A percentile compares a stretch with the other conserved stretches of the same genome.
These are phyloP conservation scores for Moxostoma hubbsi DNA, from an alignment of 2,797 vertebrate species.

Conservation along the genomic window DNA sequence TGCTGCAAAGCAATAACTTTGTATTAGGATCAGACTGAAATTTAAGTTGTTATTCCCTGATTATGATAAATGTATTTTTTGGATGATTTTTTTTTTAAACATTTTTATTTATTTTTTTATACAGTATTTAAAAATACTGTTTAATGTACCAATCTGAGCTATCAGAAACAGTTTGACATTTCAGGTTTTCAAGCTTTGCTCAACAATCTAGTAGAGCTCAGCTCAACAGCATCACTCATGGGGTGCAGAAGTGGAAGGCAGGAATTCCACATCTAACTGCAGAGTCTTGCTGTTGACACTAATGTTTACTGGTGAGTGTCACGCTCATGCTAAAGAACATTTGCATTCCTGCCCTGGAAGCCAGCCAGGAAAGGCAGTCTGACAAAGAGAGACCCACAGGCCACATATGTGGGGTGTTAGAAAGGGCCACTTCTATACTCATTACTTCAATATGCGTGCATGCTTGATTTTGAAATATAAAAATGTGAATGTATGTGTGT, in stretches of 20 bases:
- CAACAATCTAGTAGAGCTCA: neutral
- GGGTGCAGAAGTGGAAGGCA: slow-evolving; percentile 28
- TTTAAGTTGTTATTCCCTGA: too few species aligned
- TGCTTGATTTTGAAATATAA: neutral
- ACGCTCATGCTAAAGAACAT: slow-evolving; percentile 34
- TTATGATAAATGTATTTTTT: too few species aligned
- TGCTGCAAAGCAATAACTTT: too few species aligned
- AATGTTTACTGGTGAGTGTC: slow-evolving; percentile 41
- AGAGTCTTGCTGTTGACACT: slow-evolving; percentile 26
- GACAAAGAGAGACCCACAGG: neutral
- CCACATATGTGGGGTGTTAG: neutral
- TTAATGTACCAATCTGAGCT: neutral
- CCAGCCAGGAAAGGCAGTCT: too few species aligned
- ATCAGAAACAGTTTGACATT: neutral
- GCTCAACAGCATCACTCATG: slow-evolving; percentile 7
- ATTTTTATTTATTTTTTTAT: too few species aligned
- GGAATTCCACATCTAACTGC: slow-evolving; percentile 48
- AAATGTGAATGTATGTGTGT: too few species aligned
- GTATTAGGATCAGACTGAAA: too few species aligned
- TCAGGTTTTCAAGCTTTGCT: neutral
- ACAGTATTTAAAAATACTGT: neutral
- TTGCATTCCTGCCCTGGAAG: neutral
- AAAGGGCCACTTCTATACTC: neutral
- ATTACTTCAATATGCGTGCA: neutral
- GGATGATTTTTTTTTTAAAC: too few species aligned